Evolutionary conservation across 2,888 invertebrate species (phyloP).

Genomic region (Oxyscelio sp.): DNA sequence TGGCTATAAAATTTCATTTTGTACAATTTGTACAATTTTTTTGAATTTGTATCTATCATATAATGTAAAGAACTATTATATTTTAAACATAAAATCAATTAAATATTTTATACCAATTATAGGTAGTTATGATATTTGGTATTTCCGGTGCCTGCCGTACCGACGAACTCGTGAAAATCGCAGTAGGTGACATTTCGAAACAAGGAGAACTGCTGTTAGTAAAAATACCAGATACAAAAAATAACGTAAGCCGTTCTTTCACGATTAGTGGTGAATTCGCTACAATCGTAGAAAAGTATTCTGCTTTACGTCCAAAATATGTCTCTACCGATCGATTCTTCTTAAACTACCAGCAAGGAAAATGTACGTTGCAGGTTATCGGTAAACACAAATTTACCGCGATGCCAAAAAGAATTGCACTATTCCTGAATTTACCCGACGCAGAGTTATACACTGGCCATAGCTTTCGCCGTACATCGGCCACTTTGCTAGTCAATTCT

Average conservation of each 20-base stretch:
- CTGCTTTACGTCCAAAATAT: conserved; percentile 41
- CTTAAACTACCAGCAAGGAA: conserved; percentile 25
- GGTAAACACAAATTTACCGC: conserved; percentile 13
- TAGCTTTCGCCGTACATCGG: conserved; percentile 6
- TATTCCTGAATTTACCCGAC: not conserved
- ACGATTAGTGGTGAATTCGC: conserved; percentile 42
- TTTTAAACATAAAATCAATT: no score
- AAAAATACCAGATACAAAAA: conserved; percentile 43
- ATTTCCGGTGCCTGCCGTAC: conserved; percentile 42
- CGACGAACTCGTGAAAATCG: conserved; percentile 35
- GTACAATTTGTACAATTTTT: no score
- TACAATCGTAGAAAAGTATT: conserved; percentile 31
- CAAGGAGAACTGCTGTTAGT: conserved; percentile 39
- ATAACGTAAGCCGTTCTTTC: conserved; percentile 40
- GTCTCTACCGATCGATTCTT: conserved; percentile 22
- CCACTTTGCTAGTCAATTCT: conserved; percentile 14
- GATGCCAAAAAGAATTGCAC: conserved; percentile 20
- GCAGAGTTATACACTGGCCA: not conserved
- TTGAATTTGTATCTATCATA: no score
- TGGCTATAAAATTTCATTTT: no score
- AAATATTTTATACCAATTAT: conserved; percentile 16
- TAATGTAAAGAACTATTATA: no score
- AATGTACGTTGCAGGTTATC: conserved; percentile 14
- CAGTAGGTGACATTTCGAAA: conserved; percentile 22
- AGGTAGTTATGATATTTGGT: conserved; percentile 61